Base-by-base conservation (phyloP, 2,797 vertebrate genomes). In the Smutsia temminckii region DNA sequence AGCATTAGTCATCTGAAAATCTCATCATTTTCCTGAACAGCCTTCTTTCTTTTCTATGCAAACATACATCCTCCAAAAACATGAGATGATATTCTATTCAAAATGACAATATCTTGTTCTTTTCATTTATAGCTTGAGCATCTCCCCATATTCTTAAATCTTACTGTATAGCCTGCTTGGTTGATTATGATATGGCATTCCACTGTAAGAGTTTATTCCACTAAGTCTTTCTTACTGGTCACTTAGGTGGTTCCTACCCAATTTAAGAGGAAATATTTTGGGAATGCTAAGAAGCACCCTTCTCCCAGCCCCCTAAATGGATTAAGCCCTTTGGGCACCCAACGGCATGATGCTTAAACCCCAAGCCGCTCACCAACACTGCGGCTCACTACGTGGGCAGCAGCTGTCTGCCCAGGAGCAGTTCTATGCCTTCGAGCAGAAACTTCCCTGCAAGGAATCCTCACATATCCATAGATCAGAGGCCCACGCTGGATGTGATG, bases 11-110 rank as follows among this genome's bases (percentile, higher is more conserved):
- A 66, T 42, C 17, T 92, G 20, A 77, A 88, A 74, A 69, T 78
- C 42, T 77, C n/a, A 71, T 63, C 63, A 92, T 84, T 87, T 91
- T 89, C 74, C 69, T 69, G 42, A 61, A 83, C 63, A 85, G 20
- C 78, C 25, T 81, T 88, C 32, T 64, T 75, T 93, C 51, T 84
- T 95, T 89, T 53, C 61, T 85, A 16, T 40, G 29, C 71, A 95
- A 95, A 94, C 4, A 25, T 21, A 84, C 0, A 69, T 34, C n/a
- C 20, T 75, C 57, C 53, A 84, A 87, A 89, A 89, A 46, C 69
- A 61, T 79, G 51, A 80, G 32, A 66, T 49, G 51, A 72, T 94
- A 17, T 68, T 53, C 51, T 87, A 34, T 78, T 88, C 53, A 55
- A 89, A 92, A 96, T 84, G n/a, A 27, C 68, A 93, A 64, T 63